phyloP scores from a whole-genome alignment of 2,797 vertebrate genomes.

The Alfaro cultratus region DNA sequence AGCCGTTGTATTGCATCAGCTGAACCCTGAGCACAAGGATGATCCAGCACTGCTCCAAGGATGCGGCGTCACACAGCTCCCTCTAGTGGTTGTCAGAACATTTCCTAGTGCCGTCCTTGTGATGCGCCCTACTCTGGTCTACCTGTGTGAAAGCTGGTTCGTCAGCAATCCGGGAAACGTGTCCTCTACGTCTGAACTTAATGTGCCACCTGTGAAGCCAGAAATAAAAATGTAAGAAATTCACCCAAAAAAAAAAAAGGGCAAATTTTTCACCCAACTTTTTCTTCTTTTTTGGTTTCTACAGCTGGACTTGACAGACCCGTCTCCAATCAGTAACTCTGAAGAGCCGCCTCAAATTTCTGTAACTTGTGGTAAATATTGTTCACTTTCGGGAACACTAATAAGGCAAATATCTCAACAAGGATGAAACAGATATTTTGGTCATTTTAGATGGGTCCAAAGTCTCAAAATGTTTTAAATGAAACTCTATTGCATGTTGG shows the following conservation, averaged over 20 bases:
- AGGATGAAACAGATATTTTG: not conserved
- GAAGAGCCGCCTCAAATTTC: not conserved
- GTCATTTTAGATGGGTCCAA: not conserved
- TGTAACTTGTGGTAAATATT: not conserved
- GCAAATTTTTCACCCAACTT: not conserved
- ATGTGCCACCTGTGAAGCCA: slow-evolving; percentile 85
- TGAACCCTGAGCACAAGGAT: slow-evolving; percentile 30
- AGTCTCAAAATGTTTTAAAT: not conserved
- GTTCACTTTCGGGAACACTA: slow-evolving; percentile 4
- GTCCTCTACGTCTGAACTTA: slow-evolving; percentile 87
- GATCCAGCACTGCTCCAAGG: slow-evolving; percentile 32
- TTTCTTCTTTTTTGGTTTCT: not conserved
- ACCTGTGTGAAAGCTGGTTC: slow-evolving; percentile 87
- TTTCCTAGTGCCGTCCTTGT: slow-evolving; percentile 25
- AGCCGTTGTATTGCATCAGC: slow-evolving; percentile 39
- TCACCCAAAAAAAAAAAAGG: not conserved
- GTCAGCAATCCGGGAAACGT: slow-evolving; percentile 86
- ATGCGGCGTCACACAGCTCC: slow-evolving; percentile 36
- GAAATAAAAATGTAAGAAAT: not conserved
- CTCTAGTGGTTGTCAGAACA: slow-evolving; percentile 78
- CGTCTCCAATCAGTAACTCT: not conserved
- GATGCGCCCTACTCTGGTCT: slow-evolving; percentile 58
- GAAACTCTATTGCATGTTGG: slow-evolving; percentile 18
- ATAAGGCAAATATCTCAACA: not conserved
- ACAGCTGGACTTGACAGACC: not conserved